These are phyloP conservation scores for Amphiduros pacificus DNA, from an alignment of 2,888 invertebrate genomes.

Conservation along the genomic window DNA sequence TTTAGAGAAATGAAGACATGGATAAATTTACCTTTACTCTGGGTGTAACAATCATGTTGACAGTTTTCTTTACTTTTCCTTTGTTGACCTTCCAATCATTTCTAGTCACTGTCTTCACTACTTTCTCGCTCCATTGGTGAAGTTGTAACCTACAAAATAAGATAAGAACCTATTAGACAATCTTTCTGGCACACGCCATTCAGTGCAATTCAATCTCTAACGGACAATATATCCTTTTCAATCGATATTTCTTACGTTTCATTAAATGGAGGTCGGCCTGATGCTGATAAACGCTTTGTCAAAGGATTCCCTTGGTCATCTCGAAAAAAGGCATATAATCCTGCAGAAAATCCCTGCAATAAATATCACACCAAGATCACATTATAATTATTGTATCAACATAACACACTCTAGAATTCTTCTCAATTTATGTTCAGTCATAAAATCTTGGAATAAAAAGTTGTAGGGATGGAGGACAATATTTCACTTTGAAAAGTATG, in stretches of 20 bases:
- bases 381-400: background rate
- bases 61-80: conserved; percentile 73
- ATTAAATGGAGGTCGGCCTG: conserved; percentile 77
- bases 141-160: conserved; percentile 64
- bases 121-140: conserved; percentile 90
- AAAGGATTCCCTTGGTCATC: conserved; percentile 84
- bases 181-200: no score
- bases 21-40: conserved; percentile 68
- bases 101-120: conserved; percentile 76
- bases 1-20: background rate
- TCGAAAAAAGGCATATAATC: conserved; percentile 93
- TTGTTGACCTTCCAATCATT: conserved; percentile 78
- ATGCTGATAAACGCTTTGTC: conserved; percentile 62
- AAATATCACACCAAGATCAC: background rate
- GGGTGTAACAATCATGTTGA: conserved; percentile 73
- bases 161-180: no score
- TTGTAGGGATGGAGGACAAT: no score
- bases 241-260: conserved; percentile 32
- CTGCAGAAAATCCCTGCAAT: conserved; percentile 84
- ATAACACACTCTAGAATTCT: background rate
- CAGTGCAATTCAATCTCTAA: no score
- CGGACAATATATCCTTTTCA: no score
- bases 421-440: background rate
- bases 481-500: background rate
- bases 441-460: background rate